phyloP scores from a whole-genome alignment of 1,140 invertebrate species.

The Aphaenogaster ashmeadi region DNA sequence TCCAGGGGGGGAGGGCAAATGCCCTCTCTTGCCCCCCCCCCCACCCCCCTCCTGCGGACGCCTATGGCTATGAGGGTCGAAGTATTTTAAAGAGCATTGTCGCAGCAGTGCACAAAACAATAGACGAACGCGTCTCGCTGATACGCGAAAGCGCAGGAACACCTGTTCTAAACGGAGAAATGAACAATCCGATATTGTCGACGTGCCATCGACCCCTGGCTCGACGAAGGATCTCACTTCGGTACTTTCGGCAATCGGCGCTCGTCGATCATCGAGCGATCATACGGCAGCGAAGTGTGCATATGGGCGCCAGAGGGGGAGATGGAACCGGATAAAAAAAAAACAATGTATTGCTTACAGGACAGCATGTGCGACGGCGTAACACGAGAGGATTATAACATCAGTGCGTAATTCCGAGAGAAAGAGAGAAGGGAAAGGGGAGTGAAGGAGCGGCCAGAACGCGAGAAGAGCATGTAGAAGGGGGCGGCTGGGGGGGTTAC shows the following conservation, averaged over 20 bases:
- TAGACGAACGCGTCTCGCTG: background rate
- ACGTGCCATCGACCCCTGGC: slow-evolving; percentile 18
- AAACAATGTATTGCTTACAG: slow-evolving; percentile 83
- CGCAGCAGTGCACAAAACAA: background rate
- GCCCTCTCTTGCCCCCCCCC: too few relatives aligned
- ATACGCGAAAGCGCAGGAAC: background rate
- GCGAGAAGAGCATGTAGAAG: slow-evolving; percentile 6
- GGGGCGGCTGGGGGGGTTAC: background rate
- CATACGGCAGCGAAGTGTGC: slow-evolving; percentile 75
- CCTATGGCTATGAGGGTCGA: background rate
- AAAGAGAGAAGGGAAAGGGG: background rate
- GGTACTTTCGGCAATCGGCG: slow-evolving; percentile 30
- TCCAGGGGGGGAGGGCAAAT: too few relatives aligned
- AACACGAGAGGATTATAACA: slow-evolving; percentile 88
- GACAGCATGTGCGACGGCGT: slow-evolving; percentile 84
- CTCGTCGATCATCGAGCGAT: slow-evolving; percentile 55
- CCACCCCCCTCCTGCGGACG: too few relatives aligned
- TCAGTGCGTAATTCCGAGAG: slow-evolving; percentile 84
- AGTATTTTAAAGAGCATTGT: background rate
- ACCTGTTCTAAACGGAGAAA: slow-evolving; percentile 25
- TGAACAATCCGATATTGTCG: slow-evolving; percentile 22
- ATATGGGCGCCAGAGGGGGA: slow-evolving; percentile 71
- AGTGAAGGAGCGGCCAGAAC: background rate
- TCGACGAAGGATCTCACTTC: slow-evolving; percentile 6
- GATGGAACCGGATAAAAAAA: slow-evolving; percentile 59